Evolutionary conservation across 2,797 vertebrate genomes (phyloP).

Genomic region (Chrosomus eos): DNA sequence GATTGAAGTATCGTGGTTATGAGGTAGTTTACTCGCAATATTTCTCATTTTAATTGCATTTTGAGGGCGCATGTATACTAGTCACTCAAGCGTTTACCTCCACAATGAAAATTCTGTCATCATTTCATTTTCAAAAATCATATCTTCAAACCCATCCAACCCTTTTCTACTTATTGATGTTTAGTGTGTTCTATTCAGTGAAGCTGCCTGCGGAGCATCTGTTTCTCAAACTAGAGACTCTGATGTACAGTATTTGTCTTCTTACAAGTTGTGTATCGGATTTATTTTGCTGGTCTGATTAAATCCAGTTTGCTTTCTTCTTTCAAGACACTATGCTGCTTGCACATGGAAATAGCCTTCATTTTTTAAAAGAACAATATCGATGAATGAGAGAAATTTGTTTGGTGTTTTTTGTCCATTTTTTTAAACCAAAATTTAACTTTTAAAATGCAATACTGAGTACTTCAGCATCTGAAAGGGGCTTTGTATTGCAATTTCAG

Average conservation of each 20-base stretch:
- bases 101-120: too few relatives aligned
- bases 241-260: constrained; percentile 1
- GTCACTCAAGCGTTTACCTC: too few relatives aligned
- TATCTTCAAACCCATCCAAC: not conserved
- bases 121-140: too few relatives aligned
- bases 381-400: not conserved
- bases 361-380: not conserved
- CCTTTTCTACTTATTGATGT: constrained; percentile 19
- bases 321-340: not conserved
- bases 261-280: not conserved
- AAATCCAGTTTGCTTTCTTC: not conserved
- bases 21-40: too few relatives aligned
- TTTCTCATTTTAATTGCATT: too few relatives aligned
- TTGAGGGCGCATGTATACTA: too few relatives aligned
- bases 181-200: not conserved
- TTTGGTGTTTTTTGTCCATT: not conserved
- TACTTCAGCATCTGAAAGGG: not conserved
- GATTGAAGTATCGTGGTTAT: too few relatives aligned
- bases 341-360: not conserved
- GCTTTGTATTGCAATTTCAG: not conserved
- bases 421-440: not conserved
- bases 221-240: not conserved
- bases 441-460: not conserved
- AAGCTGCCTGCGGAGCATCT: not conserved
- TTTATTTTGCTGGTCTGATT: constrained; percentile 1